A percentile compares a stretch with the other conserved stretches of the same genome.
Conservation (phyloP, 2,113 vertebrate genomes). For the Protobothrops mucrosquamatus region DNA sequence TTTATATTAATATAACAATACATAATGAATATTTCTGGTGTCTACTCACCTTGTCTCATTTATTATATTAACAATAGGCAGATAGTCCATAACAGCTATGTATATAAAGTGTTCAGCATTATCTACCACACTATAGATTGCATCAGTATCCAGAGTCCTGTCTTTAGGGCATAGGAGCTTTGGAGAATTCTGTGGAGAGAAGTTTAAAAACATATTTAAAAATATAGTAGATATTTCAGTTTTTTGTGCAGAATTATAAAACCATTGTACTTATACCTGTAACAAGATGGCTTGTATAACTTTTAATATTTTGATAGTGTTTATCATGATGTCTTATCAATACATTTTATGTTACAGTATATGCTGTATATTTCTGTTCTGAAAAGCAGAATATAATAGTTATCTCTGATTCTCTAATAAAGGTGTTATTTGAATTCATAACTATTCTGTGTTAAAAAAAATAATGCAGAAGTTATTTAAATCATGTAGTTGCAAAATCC, state of each 20-base stretch:
- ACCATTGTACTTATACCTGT: not conserved
- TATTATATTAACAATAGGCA: conserved; percentile 81
- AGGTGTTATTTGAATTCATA: not conserved
- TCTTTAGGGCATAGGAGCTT: conserved; percentile 87
- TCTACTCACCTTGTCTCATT: conserved; percentile 74
- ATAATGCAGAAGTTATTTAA: not conserved
- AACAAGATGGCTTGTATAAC: not conserved
- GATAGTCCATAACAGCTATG: conserved; percentile 88
- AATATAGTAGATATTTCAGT: not conserved
- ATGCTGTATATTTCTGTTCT: not conserved
- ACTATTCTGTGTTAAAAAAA: not conserved
- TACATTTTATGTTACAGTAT: not conserved
- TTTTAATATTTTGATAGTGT: not conserved
- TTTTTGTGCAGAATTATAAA: not conserved
- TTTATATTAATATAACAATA: not conserved
- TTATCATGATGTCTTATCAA: not conserved
- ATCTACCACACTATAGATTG: conserved; percentile 88
- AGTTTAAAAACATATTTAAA: conserved; percentile 18
- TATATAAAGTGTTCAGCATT: conserved; percentile 86
- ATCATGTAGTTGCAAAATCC: not conserved
- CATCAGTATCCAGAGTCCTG: conserved; percentile 88
- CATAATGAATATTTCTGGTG: fast-evolving
- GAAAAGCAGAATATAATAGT: not conserved
- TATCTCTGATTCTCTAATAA: not conserved
- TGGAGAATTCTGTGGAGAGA: conserved; percentile 84